Base-by-base conservation (phyloP, 35 echinoderm and acorn worm species). In the Amphiura filiformis region DNA sequence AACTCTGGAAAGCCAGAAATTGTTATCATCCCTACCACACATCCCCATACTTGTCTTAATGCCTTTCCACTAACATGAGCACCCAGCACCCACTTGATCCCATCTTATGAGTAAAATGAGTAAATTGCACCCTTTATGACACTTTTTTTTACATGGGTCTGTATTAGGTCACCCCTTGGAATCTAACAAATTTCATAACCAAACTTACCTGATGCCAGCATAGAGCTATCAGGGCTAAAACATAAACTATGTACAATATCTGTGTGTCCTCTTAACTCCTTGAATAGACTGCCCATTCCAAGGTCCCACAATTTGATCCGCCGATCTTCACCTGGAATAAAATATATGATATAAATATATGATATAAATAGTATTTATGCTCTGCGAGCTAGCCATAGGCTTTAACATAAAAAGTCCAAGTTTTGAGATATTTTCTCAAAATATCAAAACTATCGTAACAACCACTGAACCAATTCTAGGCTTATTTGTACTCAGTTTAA, bases 291-390 rank as follows among this genome's bases (percentile, higher is more conserved):
- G 18, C 95, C 95, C 47, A 89, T 87, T n/a, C 89, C 92, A 38
- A 97, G 82, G 49, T 97, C 95, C 95, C 95, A 97, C 7, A 97
- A 57, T 23, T 91, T 91, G 23, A 97, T 90, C 84, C 89, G 86
- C 35, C 95, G 64, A 76, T 97, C 95, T 86, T 97, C 95, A 30
- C 95, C 95, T 97, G 56, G 13, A 84, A 87, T 23, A 0, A n/a
- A n/a, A n/a, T n/a, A n/a, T n/a, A n/a, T n/a, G n/a, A n/a, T n/a
- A n/a, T n/a, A n/a, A n/a, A n/a, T n/a, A n/a, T n/a, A n/a, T n/a
- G n/a, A n/a, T n/a, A n/a, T n/a, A n/a, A n/a, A n/a, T n/a, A n/a
- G n/a, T n/a, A n/a, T n/a, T n/a, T n/a, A n/a, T n/a, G n/a, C n/a
- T n/a, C n/a, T n/a, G n/a, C n/a, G n/a, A n/a, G n/a, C n/a, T n/a